Evolutionary conservation across 2,888 invertebrate genomes (phyloP).

Genomic region (Erebia palarica): DNA sequence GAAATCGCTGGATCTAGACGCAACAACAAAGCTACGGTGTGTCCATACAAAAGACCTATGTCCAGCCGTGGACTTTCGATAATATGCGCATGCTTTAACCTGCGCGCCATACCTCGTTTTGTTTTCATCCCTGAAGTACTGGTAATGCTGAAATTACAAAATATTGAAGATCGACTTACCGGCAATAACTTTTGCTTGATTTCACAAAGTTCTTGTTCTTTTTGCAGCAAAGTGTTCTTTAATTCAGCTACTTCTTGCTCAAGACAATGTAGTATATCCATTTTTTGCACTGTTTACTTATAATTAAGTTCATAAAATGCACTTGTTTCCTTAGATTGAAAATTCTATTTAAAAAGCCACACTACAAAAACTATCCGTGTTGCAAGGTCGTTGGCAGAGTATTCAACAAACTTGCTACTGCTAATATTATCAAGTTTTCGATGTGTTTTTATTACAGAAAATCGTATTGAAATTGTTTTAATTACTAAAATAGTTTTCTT

Average conservation of each 20-base stretch:
- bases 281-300: constrained; percentile 36
- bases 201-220: constrained; percentile 74
- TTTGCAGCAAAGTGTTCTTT: constrained; percentile 67
- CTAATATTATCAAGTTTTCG: background rate
- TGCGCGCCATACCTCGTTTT: background rate
- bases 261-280: constrained; percentile 59
- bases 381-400: background rate
- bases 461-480: background rate
- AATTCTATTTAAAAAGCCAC: background rate
- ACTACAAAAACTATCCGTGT: background rate
- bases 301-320: background rate
- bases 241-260: constrained; percentile 77
- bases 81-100: background rate
- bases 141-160: background rate
- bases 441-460: background rate
- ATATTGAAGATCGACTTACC: constrained; percentile 40
- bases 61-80: no score
- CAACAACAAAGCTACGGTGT: no score
- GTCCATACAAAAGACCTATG: no score
- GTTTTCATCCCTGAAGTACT: background rate
- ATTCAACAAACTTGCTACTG: background rate
- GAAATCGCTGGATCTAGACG: no score
- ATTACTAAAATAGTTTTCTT: no score
- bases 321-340: background rate
- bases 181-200: constrained; percentile 65